These are phyloP conservation scores for Euplagia quadripunctaria DNA, from an alignment of 2,888 invertebrate genomes.

Conservation along the genomic window DNA sequence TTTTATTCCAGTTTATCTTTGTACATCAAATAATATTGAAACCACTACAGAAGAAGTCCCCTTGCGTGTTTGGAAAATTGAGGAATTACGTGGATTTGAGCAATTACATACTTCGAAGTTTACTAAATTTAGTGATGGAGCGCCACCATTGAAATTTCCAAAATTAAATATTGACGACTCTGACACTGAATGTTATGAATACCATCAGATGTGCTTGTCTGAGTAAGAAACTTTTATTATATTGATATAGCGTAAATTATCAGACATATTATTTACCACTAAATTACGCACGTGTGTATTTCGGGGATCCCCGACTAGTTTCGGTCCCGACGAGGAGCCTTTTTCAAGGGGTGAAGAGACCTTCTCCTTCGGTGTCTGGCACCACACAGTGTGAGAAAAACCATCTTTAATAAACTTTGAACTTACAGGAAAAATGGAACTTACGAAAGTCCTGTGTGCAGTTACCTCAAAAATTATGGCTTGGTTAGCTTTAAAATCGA, in stretches of 20 bases:
- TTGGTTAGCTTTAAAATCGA: slow-evolving; percentile 2
- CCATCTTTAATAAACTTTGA: not conserved
- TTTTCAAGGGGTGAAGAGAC: not conserved
- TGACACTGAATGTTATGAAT: not conserved
- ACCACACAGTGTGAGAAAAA: too few species aligned
- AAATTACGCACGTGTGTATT: not conserved
- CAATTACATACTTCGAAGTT: not conserved
- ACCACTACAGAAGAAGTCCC: not conserved
- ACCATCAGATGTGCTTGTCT: not conserved
- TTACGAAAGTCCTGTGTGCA: slow-evolving; percentile 1
- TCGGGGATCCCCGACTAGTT: too few species aligned
- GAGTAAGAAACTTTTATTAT: not conserved
- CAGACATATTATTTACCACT: not conserved
- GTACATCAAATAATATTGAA: not conserved
- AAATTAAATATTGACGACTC: not conserved
- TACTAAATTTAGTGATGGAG: not conserved
- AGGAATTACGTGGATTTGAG: not conserved
- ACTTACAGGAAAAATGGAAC: not conserved
- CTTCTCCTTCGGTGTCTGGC: not conserved
- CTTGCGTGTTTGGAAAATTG: slow-evolving; percentile 5
- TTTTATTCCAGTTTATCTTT: slow-evolving; percentile 1
- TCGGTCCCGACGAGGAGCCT: too few species aligned
- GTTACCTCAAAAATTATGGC: slow-evolving; percentile 8
- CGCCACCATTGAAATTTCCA: not conserved
- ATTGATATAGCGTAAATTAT: not conserved